phyloP scores from a whole-genome alignment of 2,888 invertebrate genomes.

The Archips crataeganus region DNA sequence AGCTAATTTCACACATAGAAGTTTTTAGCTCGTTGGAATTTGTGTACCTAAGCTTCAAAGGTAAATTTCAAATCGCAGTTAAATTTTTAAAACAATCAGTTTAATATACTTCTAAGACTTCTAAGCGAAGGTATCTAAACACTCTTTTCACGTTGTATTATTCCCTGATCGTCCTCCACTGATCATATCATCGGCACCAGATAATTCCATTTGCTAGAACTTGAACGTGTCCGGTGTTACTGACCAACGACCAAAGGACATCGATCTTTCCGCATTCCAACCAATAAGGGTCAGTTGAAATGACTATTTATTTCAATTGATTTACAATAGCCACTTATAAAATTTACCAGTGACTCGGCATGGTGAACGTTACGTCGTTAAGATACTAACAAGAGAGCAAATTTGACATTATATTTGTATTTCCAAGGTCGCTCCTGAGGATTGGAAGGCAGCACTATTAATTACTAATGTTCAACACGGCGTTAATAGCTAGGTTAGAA shows the following conservation, averaged over 20 bases:
- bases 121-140: too few species aligned
- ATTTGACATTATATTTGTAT: not conserved
- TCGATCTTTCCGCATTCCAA: constrained; percentile 29
- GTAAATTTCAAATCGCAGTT: too few species aligned
- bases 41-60: too few species aligned
- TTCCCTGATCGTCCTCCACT: constrained; percentile 46
- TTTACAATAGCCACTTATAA: not conserved
- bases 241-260: constrained; percentile 24
- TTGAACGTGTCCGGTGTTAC: constrained; percentile 27
- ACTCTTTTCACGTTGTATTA: constrained; percentile 27
- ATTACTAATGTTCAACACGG: too few species aligned
- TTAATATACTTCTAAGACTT: too few species aligned
- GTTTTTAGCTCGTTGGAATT: too few species aligned
- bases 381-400: not conserved
- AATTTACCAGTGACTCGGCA: not conserved
- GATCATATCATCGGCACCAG: constrained; percentile 51
- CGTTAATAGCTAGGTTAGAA: not conserved
- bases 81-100: too few species aligned
- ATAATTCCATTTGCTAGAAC: constrained; percentile 48
- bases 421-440: not conserved
- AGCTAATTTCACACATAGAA: too few species aligned
- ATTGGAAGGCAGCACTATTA: not conserved
- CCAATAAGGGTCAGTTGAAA: constrained; percentile 15
- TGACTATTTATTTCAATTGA: constrained; percentile 15
- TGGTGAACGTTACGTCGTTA: not conserved